phyloP scores from a whole-genome alignment of 2,113 vertebrate species.

The Nestor notabilis region DNA sequence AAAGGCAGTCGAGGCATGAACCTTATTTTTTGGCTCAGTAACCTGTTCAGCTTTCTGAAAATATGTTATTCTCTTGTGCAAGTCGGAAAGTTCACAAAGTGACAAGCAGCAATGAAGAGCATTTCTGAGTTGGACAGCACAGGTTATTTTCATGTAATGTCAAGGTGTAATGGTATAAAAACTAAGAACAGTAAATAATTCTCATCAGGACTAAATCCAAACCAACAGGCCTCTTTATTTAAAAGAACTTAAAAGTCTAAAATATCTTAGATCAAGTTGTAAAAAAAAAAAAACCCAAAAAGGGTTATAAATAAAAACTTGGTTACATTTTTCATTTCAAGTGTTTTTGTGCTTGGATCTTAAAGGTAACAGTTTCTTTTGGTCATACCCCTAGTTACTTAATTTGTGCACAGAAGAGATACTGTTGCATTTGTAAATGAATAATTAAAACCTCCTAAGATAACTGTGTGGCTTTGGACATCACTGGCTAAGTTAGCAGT shows the following conservation, averaged over 20 bases:
- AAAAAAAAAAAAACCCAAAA: not conserved
- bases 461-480: slow-evolving; percentile 39
- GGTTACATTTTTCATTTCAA: not conserved
- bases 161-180: not conserved
- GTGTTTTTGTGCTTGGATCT: not conserved
- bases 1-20: not conserved
- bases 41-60: not conserved
- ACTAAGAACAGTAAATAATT: not conserved
- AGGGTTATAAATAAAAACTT: not conserved
- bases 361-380: not conserved
- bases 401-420: slow-evolving; percentile 59
- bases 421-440: slow-evolving; percentile 69
- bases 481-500: not conserved
- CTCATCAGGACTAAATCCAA: not conserved
- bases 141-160: not conserved
- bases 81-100: not conserved
- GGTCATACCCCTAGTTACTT: not conserved
- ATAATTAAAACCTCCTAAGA: slow-evolving; percentile 74
- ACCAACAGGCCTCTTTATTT: not conserved
- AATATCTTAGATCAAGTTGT: not conserved
- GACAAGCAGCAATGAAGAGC: not conserved
- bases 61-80: not conserved
- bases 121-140: not conserved
- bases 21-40: not conserved
- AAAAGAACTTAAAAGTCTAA: not conserved